Evolutionary conservation across 2,113 vertebrate genomes (phyloP), one percentile per base, ranked within the genome.

Genomic region (Chloropsis cyanopogon): DNA sequence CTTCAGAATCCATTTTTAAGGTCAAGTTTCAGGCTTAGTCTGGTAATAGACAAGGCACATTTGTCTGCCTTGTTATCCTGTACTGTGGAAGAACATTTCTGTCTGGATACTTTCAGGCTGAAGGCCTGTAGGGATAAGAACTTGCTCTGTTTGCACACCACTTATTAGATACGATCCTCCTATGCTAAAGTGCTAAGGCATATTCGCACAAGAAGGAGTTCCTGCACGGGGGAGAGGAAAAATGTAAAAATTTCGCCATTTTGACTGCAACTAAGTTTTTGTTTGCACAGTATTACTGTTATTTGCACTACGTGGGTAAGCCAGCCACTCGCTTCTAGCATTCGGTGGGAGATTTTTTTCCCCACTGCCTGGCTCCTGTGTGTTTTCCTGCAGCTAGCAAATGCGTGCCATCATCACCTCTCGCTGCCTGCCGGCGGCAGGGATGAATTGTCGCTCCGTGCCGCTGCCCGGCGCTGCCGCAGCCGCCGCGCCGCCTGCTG

Each of bases 401-500:
- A 47, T 6, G 33, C 6, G 14, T 53, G 28, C 31, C n/a, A 0
- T 46, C n/a, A 0, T 46, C 42, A 13, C 41, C 82, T 65, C 76
- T 37, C 7, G 25, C 52, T 33, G 59, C 82, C 50, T 25, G 22
- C 33, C 1, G 2, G 31, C 8, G 46, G 19, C 44, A 17, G 69
- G 68, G 39, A 72, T 64, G 21, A 4, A 17, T n/a, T 18, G 8
- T 1, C 9, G 59, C 9, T 33, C 4, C 1, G 2, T 12, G 1
- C 2, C 66, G 15, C 9, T 71, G 53, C 33, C 25, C 26, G 50
- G 6, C 7, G 44, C 18, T 44, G 44, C 44, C 44, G 44, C 44
- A 17, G 21, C 20, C 21, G 47, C 49, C 46, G 28, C n/a, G 91
- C 90, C 92, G n/a, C 90, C 91, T 92, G 91, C 91, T 80, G 91